A percentile compares a stretch with the other conserved stretches of the same genome.
Evolutionary conservation across 2,888 invertebrate genomes (phyloP).

Genomic region (Meganola albula): DNA sequence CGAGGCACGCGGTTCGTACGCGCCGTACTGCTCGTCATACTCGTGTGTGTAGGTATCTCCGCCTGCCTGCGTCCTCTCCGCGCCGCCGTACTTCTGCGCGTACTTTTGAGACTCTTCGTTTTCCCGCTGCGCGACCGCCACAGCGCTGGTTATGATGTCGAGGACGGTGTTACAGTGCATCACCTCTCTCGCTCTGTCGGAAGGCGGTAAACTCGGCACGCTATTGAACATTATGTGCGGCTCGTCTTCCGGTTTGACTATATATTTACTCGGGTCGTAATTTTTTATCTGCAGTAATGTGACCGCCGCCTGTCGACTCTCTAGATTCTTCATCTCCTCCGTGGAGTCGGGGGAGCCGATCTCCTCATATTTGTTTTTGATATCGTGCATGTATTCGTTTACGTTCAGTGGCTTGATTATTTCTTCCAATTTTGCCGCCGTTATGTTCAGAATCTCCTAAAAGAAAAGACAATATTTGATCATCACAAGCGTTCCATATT

Average conservation of each 20-base stretch:
- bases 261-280: slow-evolving; percentile 71
- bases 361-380: slow-evolving; percentile 60
- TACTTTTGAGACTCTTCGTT: slow-evolving; percentile 65
- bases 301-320: slow-evolving; percentile 73
- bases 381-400: slow-evolving; percentile 48
- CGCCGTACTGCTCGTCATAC: slow-evolving; percentile 58
- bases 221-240: slow-evolving; percentile 79
- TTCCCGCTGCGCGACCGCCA: slow-evolving; percentile 71
- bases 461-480: slow-evolving; percentile 52
- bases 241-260: slow-evolving; percentile 61
- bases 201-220: slow-evolving; percentile 75
- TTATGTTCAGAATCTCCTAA: slow-evolving; percentile 79
- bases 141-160: slow-evolving; percentile 73
- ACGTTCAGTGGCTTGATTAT: slow-evolving; percentile 71
- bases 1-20: slow-evolving; percentile 45
- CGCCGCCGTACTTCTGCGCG: slow-evolving; percentile 51
- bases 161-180: slow-evolving; percentile 75
- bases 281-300: slow-evolving; percentile 73
- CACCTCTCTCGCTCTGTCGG: slow-evolving; percentile 73
- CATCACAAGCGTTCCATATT: slow-evolving; percentile 46
- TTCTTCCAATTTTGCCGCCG: slow-evolving; percentile 77
- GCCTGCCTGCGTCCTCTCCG: slow-evolving; percentile 48
- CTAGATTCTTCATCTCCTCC: slow-evolving; percentile 73
- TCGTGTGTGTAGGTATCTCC: slow-evolving; percentile 50
- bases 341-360: slow-evolving; percentile 72